Percentiles rank a stretch among this genome's conserved stretches.
Conservation (phyloP, 2,888 invertebrate species). For the Cephus rjabovi region DNA sequence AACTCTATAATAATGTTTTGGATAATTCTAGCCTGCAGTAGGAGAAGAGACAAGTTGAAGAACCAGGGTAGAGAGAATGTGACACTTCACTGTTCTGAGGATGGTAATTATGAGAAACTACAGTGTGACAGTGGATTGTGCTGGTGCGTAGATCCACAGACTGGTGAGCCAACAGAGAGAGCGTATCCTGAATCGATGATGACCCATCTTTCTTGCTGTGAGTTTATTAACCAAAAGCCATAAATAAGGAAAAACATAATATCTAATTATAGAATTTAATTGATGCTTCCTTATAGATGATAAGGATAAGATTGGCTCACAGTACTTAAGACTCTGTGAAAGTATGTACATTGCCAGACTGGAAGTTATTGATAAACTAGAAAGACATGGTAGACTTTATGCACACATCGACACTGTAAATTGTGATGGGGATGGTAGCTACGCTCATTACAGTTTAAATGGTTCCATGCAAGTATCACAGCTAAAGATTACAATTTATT, state of each 20-base stretch:
- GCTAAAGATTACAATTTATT: not conserved
- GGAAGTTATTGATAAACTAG: slow-evolving; percentile 69
- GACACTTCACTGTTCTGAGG: slow-evolving; percentile 74
- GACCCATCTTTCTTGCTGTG: slow-evolving; percentile 75
- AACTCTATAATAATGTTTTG: not conserved
- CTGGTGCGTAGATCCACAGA: slow-evolving; percentile 75
- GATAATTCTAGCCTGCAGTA: slow-evolving; percentile 71
- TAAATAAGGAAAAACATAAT: not conserved
- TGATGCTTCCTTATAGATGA: not conserved
- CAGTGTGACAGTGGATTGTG: slow-evolving; percentile 78
- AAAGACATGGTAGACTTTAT: slow-evolving; percentile 72
- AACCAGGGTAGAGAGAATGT: slow-evolving; percentile 65
- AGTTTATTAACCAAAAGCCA: slow-evolving; percentile 48
- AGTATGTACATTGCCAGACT: slow-evolving; percentile 72
- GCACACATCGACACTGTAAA: slow-evolving; percentile 68
- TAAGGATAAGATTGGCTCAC: slow-evolving; percentile 66
- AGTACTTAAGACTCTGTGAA: slow-evolving; percentile 77
- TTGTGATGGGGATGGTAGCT: slow-evolving; percentile 78
- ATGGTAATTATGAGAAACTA: slow-evolving; percentile 76
- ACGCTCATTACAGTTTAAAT: slow-evolving; percentile 65
- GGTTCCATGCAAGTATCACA: not conserved
- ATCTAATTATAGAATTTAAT: not conserved
- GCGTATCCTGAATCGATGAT: slow-evolving; percentile 71
- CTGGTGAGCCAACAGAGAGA: slow-evolving; percentile 70
- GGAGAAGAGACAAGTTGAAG: slow-evolving; percentile 70